Evolutionary conservation across 2,797 vertebrate species (phyloP), one percentile per base, ranked within the genome.

Genomic region (Lagorchestes hirsutus): DNA sequence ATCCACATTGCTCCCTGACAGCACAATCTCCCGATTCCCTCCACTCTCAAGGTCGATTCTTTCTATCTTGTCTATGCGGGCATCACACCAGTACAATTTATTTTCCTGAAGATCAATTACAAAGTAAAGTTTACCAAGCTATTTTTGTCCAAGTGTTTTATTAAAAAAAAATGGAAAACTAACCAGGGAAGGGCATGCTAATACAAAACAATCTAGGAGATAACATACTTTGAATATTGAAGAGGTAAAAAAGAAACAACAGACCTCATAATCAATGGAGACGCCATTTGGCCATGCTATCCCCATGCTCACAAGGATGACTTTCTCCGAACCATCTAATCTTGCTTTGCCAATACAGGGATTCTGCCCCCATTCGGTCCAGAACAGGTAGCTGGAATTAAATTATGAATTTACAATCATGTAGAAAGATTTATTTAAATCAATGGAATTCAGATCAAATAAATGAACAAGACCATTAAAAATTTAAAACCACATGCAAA

Each of bases 21-120:
- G 99, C 96, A 99, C 99, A 99, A 99, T 99, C 99, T 99, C 99
- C 10, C 99, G 99, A 98, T 98, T 99, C 98, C 99, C 99, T 98
- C 99, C 99, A 95, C 99, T 99, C 98, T 99, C 99, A 99, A 99
- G 99, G 99, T 99, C 99, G 98, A 99, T 99, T 98, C 99, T 99
- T 98, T 99, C 99, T 99, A 99, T 99, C 99, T 99, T 99, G 99
- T 99, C 99, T 46, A 99, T 99, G 97, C 99, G 99, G 96, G 99
- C 99, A 98, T 99, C 99, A 97, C 99, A 99, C 99, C 99, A 99
- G 98, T 99, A 99, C 99, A 99, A 99, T 99, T 99, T 99, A 98
- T 99, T 99, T 99, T 99, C 99, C 99, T 99, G 99, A 98, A 99
- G 98, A 98, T 99, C 98, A 98, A 99, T 99, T 98, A 99, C 94